Base-by-base conservation (phyloP, 1,140 invertebrate genomes). In the Zaprionus camerounensis region DNA sequence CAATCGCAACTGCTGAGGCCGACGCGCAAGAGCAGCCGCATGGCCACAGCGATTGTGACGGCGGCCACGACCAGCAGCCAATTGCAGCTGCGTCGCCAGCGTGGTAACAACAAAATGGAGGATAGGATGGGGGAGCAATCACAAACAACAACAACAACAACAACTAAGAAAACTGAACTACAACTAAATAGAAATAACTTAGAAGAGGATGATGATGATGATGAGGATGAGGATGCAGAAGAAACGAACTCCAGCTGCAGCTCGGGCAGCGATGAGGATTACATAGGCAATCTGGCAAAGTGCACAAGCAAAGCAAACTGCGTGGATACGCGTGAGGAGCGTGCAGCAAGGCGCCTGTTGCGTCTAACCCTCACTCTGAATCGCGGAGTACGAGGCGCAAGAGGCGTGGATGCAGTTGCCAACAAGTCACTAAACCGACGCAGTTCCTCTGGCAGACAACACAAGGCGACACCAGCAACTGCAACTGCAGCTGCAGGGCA, bases 101-200 rank as follows among this genome's bases (percentile, higher is more conserved):
- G 67, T 66, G 66, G 77, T 38, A 71, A 57, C 58, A 78, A 82
- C 58, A 78, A 82, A 86, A 69, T 88, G 91, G 91, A 92, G 91
- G 91, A 92, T 92, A 55, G 91, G 91, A 87, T 92, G 91, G 91
- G 91, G 91, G 91, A 91, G 28, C 24, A 72, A 61, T n/a, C 38
- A 65, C 46, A 9, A 17, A 51, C 58, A 78, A 61, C 61, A 5
- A 59, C 51, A 44, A 22, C 36, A 44, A 22, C 36, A 73, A 51
- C 31, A 44, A 76, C 28, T 2, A 84, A 80, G 53, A 80, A 63
- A 41, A 34, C 24, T 94, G 84, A 93, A 95, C 53, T 49, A 9
- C 57, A 53, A 49, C 44, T 59, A 57, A 55, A 69, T 56, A 13
- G 38, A n/a, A 44, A n/a, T 31, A 36, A 13, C n/a, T 11, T 34